Evolutionary conservation across 2,797 vertebrate genomes (phyloP), one percentile per base, ranked within the genome.

Genomic region (Fistularia tabacaria): DNA sequence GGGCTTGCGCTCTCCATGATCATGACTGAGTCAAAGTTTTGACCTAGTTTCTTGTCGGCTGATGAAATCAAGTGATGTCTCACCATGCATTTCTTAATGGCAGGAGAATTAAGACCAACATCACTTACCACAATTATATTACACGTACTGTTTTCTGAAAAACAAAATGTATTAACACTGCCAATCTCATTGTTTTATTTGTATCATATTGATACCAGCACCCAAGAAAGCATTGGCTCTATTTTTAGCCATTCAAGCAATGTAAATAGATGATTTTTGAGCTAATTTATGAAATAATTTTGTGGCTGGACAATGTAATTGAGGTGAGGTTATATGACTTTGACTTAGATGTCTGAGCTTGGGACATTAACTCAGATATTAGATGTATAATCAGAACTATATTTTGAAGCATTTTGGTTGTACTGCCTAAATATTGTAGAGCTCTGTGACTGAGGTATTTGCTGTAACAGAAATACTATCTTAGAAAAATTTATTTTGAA

Each of bases 51-150:
- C 68, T 79, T 62, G 42, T 54, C 15, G 42, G 14, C 51, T 51
- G 44, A n/a, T 37, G 64, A 66, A 76, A 69, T 66, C 51, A 12
- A 54, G 3, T 40, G 45, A 59, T 60, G 46, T 54, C 54, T 63
- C 59, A n/a, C 53, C 66, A 63, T 63, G 51, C 64, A 62, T 67
- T 69, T 77, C 44, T 25, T 65, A 42, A 64, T 61, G 63, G 67
- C 54, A 71, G 38, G 36, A 59, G 53, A 52, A 38, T 63, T 62
- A 64, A 78, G 79, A 70, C 76, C 60, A 56, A 72, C 74, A 66
- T 77, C 73, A 79, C 70, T 77, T 59, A 25, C 25, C 25, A 25
- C 25, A 25, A 25, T 25, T 25, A 25, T 25, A 25, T 25, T 25
- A 5, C 25, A 25, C 2, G 25, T 25, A 25, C 25, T 25, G 25